Evolutionary conservation across 2,113 vertebrate species (phyloP), one percentile per base, ranked within the genome.

Genomic region (Cochlearius cochlearius): DNA sequence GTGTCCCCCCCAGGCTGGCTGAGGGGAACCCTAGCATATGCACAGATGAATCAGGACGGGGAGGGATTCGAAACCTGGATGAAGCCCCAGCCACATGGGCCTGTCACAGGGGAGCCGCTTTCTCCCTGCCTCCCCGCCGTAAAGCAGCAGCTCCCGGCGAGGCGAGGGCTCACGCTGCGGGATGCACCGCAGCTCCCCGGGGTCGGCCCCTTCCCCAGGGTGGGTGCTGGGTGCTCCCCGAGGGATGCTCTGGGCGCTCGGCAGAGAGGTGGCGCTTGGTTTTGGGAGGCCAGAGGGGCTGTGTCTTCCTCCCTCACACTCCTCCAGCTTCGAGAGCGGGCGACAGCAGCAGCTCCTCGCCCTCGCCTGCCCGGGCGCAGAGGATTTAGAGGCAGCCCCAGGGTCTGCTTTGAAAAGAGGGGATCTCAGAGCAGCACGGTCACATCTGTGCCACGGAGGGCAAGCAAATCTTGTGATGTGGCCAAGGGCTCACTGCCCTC

Each of bases 1-100:
- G 3, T 67, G 66, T 55, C 14, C n/a, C 11, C n/a, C 49, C 41
- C 5, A 1, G 2, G 6, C 36, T 22, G 36, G 41, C 67, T 47
- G 25, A 5, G 17, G 43, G 45, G 23, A 66, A 12, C 58, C 6
- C 0, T 3, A 9, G 50, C n/a, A 23, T 21, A 19, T 1, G 2
- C 72, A 10, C 9, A 2, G 49, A 10, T 29, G 5, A 29, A 34
- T 5, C 29, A 26, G 58, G 77, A 69, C 0, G 0, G 9, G 41
- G n/a, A 60, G 11, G 18, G 55, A 12, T 26, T 22, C 20, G 26
- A 45, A 76, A 34, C 18, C 63, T 38, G 71, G 32, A 18, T 45
- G 78, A 77, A 77, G 23, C 41, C 43, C 49, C n/a, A 12, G 4
- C 11, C 8, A 3, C 22, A 0, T 3, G 39, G 55, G 17, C 20